Conservation (phyloP, 2,797 vertebrate species). For the Anas bernieri region DNA sequence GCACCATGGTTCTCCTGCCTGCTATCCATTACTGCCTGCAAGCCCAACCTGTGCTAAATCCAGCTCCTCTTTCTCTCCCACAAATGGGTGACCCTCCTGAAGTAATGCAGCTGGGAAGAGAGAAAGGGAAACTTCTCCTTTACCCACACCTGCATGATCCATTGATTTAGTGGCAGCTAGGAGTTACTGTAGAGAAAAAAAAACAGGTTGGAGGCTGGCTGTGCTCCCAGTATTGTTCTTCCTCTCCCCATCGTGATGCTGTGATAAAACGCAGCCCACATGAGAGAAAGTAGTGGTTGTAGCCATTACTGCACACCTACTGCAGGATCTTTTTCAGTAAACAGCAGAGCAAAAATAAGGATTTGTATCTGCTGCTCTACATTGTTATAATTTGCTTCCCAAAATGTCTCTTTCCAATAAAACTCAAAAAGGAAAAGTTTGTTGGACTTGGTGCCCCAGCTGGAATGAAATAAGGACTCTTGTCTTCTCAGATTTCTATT, state of each 20-base stretch:
- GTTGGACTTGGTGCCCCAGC: background rate
- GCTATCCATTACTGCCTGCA: fast-evolving
- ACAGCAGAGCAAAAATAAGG: background rate
- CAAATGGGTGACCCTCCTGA: background rate
- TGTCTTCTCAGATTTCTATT: background rate
- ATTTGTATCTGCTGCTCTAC: background rate
- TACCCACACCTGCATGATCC: background rate
- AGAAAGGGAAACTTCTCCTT: background rate
- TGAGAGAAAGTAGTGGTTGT: background rate
- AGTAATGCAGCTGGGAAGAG: background rate
- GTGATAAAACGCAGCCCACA: background rate
- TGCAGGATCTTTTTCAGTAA: background rate
- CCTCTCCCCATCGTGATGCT: background rate
- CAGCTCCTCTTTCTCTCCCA: background rate
- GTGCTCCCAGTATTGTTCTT: background rate
- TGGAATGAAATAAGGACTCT: background rate
- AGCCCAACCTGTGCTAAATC: background rate
- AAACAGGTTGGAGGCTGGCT: background rate
- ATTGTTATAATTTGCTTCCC: background rate
- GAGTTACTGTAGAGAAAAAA: background rate
- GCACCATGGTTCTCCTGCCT: background rate
- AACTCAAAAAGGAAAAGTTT: background rate
- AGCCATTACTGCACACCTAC: background rate
- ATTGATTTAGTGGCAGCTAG: background rate
- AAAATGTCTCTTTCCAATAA: background rate